Evolutionary conservation across 2,888 invertebrate genomes (phyloP), one percentile per base, ranked within the genome.

Genomic region (Formica aserva): DNA sequence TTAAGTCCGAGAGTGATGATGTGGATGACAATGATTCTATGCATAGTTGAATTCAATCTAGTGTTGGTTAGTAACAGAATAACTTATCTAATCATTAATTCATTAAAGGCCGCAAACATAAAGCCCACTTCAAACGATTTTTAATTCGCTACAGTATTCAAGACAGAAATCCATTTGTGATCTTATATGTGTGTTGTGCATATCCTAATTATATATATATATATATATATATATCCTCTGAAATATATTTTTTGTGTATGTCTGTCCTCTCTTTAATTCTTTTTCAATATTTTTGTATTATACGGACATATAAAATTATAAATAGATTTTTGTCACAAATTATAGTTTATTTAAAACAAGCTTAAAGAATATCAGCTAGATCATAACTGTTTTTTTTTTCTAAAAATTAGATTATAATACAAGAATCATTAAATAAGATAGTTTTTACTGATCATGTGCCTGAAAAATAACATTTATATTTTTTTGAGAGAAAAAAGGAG

Each of bases 1-100:
- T 83, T 35, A 65, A 89, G 55, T 88, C 84, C 13, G 78, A 80
- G 9, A 38, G 38, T 4, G 29, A 77, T 15, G 52, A 69, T 55
- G 62, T 78, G 2, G 74, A 85, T 5, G 89, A 88, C 22, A 81
- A 87, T 67, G 83, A 86, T 38, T 90, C 77, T 48, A 83, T 88
- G 76, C 88, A 86, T 41, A 90, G 89, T 38, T 90, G 83, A 90
- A 88, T 72, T 65, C 13, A 41, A 63, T 74, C 3, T 8, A 45
- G 4, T 41, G 8, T 62, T 63, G 41, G 29, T 63, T 57, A 15
- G 38, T 72, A 60, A 38, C 18, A 15, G 15, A 60, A 60, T 60
- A 15, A 69, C 3, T 69, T n/a, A 9, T 18, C 1, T 22, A 55
- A 38, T 9, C 18, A 71, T 35, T 57, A 57, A 72, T 57, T 57